Conservation (phyloP, 1,140 invertebrate species). For the Triops longicaudatus region DNA sequence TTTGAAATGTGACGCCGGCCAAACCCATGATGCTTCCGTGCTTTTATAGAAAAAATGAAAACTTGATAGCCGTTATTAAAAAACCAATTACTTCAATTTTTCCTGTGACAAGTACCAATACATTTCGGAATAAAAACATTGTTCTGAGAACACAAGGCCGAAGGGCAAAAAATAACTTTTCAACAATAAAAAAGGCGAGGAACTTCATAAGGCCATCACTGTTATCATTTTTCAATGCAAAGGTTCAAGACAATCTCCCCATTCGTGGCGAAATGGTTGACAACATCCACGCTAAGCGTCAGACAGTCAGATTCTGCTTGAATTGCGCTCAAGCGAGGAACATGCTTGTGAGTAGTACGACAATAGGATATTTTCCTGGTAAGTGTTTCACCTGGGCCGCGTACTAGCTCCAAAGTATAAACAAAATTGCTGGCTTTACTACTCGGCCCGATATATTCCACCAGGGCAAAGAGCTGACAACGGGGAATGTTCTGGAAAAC, state of each 20-base stretch:
- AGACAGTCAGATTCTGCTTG: not conserved
- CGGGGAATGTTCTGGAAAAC: slow-evolving; percentile 24
- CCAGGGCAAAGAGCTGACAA: slow-evolving; percentile 28
- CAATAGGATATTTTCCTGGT: slow-evolving; percentile 1
- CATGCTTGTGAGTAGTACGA: slow-evolving; percentile 18
- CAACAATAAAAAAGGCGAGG: not conserved
- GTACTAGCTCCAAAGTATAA: slow-evolving; percentile 17
- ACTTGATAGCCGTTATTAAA: not conserved
- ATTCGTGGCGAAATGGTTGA: not conserved
- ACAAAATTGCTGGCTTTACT: not conserved
- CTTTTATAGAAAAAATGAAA: not conserved
- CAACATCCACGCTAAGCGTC: not conserved
- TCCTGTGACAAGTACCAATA: not conserved
- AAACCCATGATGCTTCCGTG: not conserved
- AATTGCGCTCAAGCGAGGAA: not conserved
- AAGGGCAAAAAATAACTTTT: too few species aligned
- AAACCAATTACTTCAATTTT: not conserved
- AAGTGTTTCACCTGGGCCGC: not conserved
- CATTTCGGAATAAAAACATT: too few species aligned
- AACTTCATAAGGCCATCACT: not conserved
- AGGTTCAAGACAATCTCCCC: not conserved
- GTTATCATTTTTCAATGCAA: not conserved
- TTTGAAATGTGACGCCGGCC: not conserved
- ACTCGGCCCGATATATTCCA: slow-evolving; percentile 26
- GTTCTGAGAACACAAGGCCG: too few species aligned